These are phyloP conservation scores for Ahaetulla prasina DNA, from an alignment of 2,113 vertebrate genomes.

Conservation along the genomic window DNA sequence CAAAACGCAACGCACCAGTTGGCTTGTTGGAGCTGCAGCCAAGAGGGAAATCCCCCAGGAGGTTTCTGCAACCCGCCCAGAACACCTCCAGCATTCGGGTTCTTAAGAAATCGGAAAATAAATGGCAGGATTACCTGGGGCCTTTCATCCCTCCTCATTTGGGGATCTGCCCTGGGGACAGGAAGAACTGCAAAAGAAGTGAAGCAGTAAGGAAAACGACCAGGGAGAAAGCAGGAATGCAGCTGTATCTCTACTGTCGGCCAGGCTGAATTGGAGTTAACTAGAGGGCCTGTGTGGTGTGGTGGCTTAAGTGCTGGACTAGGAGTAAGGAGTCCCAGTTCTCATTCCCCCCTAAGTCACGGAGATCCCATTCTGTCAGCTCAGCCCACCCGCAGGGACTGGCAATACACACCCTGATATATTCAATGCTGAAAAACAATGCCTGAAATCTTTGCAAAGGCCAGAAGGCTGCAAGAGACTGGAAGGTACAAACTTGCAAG, in stretches of 20 bases:
- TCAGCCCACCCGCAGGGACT: background rate
- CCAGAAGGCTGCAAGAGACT: background rate
- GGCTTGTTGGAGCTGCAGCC: background rate
- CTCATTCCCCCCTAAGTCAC: background rate
- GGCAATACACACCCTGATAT: background rate
- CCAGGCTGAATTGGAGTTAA: background rate
- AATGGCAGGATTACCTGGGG: constrained; percentile 46
- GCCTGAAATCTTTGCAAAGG: background rate
- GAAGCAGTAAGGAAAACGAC: constrained; percentile 1
- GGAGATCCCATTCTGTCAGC: background rate
- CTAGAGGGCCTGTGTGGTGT: background rate
- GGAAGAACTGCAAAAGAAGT: constrained; percentile 59
- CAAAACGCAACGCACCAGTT: background rate
- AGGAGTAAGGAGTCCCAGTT: background rate
- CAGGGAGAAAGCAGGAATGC: background rate
- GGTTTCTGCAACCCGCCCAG: background rate
- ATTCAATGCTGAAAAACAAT: background rate
- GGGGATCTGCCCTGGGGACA: constrained; percentile 69
- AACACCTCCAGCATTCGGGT: background rate
- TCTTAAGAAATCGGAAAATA: background rate
- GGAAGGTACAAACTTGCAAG: background rate
- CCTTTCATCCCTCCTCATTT: constrained; percentile 74
- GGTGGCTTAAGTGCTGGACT: background rate
- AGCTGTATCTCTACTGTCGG: background rate
- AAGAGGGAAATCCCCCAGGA: background rate